These are phyloP conservation scores for Strigamia crassipes DNA, from an alignment of 2,888 invertebrate genomes.

Conservation along the genomic window DNA sequence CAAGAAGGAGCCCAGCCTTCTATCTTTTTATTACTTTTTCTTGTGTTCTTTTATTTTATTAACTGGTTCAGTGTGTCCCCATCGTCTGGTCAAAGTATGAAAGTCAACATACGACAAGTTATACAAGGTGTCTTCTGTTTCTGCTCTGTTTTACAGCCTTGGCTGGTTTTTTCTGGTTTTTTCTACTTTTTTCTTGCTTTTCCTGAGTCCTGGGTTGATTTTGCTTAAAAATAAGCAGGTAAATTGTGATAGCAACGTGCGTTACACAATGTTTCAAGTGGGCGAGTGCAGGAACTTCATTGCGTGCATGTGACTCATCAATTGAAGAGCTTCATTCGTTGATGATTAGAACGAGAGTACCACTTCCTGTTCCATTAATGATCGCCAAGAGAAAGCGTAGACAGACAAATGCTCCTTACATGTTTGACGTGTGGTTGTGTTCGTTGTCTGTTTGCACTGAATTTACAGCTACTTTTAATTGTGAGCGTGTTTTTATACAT, in stretches of 20 bases:
- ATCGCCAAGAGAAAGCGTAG: conserved; percentile 32
- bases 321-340: conserved; percentile 32
- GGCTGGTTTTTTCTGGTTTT: not conserved
- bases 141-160: not conserved
- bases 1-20: conserved; percentile 29
- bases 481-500: conserved; percentile 28
- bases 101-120: conserved; percentile 25
- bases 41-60: conserved; percentile 38
- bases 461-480: conserved; percentile 33
- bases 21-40: conserved; percentile 41
- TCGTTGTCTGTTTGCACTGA: conserved; percentile 3
- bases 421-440: conserved; percentile 31
- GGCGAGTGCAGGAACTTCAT: conserved; percentile 27
- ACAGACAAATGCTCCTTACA: conserved; percentile 38
- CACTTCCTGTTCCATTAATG: conserved; percentile 38
- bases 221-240: not conserved
- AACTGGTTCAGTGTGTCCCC: conserved; percentile 40
- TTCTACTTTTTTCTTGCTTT: too few species aligned
- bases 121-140: conserved; percentile 1
- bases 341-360: conserved; percentile 39
- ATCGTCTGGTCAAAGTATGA: conserved; percentile 19
- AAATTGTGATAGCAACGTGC: not conserved
- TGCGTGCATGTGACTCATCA: conserved; percentile 36
- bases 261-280: conserved; percentile 1
- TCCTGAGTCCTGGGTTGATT: not conserved